Evolutionary conservation across 1,140 invertebrate genomes (phyloP), one percentile per base, ranked within the genome.

Genomic region (Microplitis demolitor): DNA sequence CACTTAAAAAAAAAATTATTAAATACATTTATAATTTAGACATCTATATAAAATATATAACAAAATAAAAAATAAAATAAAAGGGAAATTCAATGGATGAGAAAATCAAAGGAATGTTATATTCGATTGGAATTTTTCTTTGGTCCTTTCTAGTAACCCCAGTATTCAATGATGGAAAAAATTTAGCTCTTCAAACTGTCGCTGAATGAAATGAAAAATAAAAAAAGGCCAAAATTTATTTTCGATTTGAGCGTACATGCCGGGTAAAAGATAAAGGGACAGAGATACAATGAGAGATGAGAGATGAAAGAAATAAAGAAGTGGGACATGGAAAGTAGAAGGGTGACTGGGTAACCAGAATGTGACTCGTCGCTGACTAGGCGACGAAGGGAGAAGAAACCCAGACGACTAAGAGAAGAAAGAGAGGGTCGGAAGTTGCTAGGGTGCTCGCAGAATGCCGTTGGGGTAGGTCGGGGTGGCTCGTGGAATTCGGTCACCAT

Each of bases 401-500:
- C 68, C 60, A 71, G 53, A 61, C 58, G 70, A 68, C 39, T 62
- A 35, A 66, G 51, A 62, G 58, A 76, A 60, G 69, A 51, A 58
- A 72, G 72, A 61, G 72, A 72, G 61, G 66, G 68, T 35, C 45
- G 77, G 62, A 71, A 71, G 69, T 71, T 71, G 69, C 62, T 33
- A 61, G 66, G 66, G 66, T 68, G 66, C 39, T 45, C 39, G 66
- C 34, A 68, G 9, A 34, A 68, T 54, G 66, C 45, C 31, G 79
- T 86, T 86, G 79, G 79, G 84, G 84, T 80, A 86, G 85, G 85
- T 87, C 82, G 81, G 75, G 75, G 60, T 54, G 78, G 78, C 73
- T 74, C 78, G 76, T 79, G 85, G 81, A 87, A 87, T 87, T 87
- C 86, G 86, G 86, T 86, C 84, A 87, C 86, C 85, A 86, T 87